Evolutionary conservation across 2,113 vertebrate genomes (phyloP).

Genomic region (Chaetodon auriga): DNA sequence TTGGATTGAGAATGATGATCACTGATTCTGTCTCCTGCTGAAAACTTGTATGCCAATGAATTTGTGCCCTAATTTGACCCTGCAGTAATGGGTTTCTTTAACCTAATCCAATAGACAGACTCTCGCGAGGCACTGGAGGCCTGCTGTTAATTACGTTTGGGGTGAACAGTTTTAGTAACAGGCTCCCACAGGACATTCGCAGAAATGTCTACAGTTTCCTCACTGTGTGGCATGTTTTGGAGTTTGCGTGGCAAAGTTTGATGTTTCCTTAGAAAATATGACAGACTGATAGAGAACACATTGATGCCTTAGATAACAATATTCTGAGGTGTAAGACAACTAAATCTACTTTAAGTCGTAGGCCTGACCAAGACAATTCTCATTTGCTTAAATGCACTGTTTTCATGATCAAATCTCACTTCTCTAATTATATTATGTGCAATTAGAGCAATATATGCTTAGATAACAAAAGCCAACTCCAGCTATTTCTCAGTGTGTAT

Average conservation of each 20-base stretch:
- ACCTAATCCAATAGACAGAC: constrained; percentile 38
- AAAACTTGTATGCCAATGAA: constrained; percentile 16
- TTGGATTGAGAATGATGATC: background rate
- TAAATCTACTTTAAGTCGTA: background rate
- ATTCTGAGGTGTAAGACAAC: background rate
- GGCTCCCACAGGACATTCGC: constrained; percentile 54
- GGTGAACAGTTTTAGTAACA: constrained; percentile 68
- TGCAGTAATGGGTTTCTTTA: constrained; percentile 45
- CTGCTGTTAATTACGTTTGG: constrained; percentile 66
- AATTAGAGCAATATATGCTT: background rate
- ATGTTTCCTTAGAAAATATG: constrained; percentile 9
- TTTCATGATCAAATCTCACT: background rate
- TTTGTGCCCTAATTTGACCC: constrained; percentile 58
- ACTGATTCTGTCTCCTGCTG: constrained; percentile 5
- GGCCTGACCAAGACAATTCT: background rate
- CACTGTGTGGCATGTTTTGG: constrained; percentile 25
- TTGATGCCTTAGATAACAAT: background rate
- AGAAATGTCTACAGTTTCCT: constrained; percentile 43
- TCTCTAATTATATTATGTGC: background rate
- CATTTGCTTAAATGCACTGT: background rate
- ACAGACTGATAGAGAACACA: background rate
- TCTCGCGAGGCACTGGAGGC: constrained; percentile 26
- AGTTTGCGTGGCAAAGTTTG: constrained; percentile 32
- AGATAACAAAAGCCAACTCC: constrained; percentile 8
- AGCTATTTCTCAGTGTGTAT: background rate